Evolutionary conservation across 2,797 vertebrate species (phyloP).

Genomic region (Poliocrania exsul): DNA sequence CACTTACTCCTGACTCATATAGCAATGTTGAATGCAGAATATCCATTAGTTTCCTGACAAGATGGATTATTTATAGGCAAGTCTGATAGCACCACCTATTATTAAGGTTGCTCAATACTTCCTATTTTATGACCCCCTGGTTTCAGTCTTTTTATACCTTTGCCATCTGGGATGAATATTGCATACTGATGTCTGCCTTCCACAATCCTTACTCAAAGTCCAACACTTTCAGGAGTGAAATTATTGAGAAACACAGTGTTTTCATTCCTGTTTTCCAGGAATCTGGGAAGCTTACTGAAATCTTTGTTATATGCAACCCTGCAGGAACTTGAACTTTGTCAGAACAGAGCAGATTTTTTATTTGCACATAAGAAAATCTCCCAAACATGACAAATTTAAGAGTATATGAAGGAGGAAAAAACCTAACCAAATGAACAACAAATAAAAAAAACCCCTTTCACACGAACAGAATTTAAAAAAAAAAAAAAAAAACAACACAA

Average conservation of each 20-base stretch:
- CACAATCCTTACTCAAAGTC: neutral
- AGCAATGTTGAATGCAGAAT: constrained; percentile 17
- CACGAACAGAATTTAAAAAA: neutral
- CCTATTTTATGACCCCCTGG: neutral
- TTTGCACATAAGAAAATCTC: neutral
- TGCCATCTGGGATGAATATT: neutral
- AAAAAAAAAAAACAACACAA: neutral
- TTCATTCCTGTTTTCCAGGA: neutral
- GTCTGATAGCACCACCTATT: constrained; percentile 34
- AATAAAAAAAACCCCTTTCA: neutral
- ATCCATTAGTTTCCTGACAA: constrained; percentile 54
- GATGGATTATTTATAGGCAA: constrained; percentile 48
- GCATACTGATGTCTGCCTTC: neutral
- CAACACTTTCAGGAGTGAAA: neutral
- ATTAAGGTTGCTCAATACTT: constrained; percentile 37
- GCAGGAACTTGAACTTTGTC: neutral
- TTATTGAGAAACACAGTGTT: neutral
- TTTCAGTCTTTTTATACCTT: constrained; percentile 19
- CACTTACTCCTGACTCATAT: constrained; percentile 19
- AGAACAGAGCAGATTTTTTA: neutral
- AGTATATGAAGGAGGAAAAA: accelerated
- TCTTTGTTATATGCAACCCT: neutral
- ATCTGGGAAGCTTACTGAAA: neutral
- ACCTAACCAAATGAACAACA: neutral
- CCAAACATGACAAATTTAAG: neutral